These are phyloP conservation scores for Bilobella aurantiaca DNA, from an alignment of 1,140 invertebrate genomes.

Conservation along the genomic window DNA sequence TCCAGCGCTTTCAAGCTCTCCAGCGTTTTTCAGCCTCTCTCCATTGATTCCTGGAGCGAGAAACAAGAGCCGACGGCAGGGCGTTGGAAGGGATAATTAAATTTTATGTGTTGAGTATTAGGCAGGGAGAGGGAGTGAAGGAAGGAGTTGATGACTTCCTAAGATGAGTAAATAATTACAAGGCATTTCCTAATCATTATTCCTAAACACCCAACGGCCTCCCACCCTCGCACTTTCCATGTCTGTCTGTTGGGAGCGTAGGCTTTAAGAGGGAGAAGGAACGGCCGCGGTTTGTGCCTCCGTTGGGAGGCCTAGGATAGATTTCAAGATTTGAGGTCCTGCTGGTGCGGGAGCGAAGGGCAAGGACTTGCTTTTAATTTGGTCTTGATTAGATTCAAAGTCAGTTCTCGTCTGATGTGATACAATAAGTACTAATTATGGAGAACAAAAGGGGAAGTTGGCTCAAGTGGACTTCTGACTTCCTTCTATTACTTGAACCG, in stretches of 20 bases:
- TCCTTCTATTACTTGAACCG: background rate
- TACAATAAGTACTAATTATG: constrained; percentile 9
- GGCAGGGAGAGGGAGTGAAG: background rate
- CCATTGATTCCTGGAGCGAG: background rate
- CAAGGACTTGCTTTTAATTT: background rate
- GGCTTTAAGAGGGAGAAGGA: too few relatives aligned
- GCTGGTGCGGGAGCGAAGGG: background rate
- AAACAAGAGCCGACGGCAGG: background rate
- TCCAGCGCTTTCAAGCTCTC: background rate
- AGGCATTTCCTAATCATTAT: constrained; percentile 8
- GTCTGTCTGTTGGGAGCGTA: too few relatives aligned
- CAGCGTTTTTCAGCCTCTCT: background rate
- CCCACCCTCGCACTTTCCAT: too few relatives aligned
- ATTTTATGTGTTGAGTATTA: constrained; percentile 6
- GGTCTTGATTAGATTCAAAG: background rate
- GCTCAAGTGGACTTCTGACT: background rate
- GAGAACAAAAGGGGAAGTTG: background rate
- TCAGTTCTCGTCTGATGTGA: background rate
- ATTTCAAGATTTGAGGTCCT: too few relatives aligned
- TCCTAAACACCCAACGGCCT: too few relatives aligned
- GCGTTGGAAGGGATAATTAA: background rate
- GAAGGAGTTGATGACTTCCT: constrained; percentile 8
- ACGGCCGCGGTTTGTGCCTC: too few relatives aligned
- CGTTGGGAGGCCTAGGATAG: too few relatives aligned
- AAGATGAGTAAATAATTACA: constrained; percentile 6